phyloP scores from a whole-genome alignment of 2,888 invertebrate species.

The Andricus quercusramuli region DNA sequence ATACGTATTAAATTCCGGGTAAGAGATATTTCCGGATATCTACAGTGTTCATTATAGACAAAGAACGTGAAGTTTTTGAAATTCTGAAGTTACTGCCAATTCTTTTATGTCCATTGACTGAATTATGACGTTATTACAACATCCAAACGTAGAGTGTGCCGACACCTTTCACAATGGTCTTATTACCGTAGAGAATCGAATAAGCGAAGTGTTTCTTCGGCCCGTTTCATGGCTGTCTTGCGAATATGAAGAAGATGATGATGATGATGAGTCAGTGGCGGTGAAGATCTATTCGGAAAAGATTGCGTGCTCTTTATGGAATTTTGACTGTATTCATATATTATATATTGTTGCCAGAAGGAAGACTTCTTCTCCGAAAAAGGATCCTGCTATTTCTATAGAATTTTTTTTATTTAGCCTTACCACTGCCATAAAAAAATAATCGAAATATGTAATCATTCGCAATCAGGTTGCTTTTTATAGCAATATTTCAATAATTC shows the following conservation, averaged over 20 bases:
- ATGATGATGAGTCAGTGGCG: constrained; percentile 26
- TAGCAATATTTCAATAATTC: neutral
- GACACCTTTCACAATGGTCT: constrained; percentile 44
- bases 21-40: neutral
- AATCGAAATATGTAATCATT: neutral
- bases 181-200: constrained; percentile 49
- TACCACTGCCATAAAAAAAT: neutral
- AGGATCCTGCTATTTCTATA: neutral
- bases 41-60: neutral
- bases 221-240: constrained; percentile 45
- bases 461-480: neutral
- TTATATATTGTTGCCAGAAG: constrained; percentile 9
- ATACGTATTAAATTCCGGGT: neutral
- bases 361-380: neutral
- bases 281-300: constrained; percentile 22
- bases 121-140: constrained; percentile 43
- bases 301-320: constrained; percentile 16
- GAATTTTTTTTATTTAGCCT: neutral
- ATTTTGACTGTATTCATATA: constrained; percentile 1
- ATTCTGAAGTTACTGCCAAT: constrained; percentile 8
- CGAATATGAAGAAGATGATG: constrained; percentile 34
- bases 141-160: constrained; percentile 31
- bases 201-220: constrained; percentile 45
- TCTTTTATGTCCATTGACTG: constrained; percentile 37
- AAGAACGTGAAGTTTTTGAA: neutral